Conservation (phyloP, 2,797 vertebrate species). For the Balearica regulorum region DNA sequence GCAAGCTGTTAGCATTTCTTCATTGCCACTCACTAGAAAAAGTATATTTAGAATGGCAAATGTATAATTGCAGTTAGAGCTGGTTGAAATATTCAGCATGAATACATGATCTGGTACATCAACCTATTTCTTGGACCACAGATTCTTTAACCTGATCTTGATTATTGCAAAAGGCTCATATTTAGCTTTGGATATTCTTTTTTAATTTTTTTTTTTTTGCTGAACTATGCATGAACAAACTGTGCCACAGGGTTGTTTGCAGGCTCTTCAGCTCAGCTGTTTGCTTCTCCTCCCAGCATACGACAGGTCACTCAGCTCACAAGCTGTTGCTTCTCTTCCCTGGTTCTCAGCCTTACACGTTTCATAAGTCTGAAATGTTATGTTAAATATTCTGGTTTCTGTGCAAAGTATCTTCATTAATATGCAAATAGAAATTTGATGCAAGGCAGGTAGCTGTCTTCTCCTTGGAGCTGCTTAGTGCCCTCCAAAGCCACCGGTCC, state of each 20-base stretch:
- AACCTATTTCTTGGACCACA: neutral
- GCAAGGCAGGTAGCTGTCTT: neutral
- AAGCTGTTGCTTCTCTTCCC: neutral
- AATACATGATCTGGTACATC: neutral
- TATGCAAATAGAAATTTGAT: neutral
- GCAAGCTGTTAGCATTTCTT: neutral
- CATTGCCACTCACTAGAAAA: neutral
- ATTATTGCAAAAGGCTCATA: neutral
- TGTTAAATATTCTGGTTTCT: neutral
- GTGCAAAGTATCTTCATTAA: neutral
- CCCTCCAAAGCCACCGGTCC: fast-evolving
- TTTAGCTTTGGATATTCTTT: neutral
- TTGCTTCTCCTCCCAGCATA: neutral
- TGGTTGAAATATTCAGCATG: neutral
- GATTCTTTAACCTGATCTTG: neutral
- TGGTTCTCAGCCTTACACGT: neutral
- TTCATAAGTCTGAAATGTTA: neutral
- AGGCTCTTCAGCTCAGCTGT: neutral
- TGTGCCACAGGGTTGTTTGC: neutral
- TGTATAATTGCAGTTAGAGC: neutral
- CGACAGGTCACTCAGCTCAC: neutral
- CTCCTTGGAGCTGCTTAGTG: neutral
- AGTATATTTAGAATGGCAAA: neutral
- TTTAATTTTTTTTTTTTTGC: neutral
- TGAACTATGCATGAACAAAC: neutral